Evolutionary conservation across 2,888 invertebrate species (phyloP), one percentile per base, ranked within the genome.

Genomic region (Tineola bisselliella): DNA sequence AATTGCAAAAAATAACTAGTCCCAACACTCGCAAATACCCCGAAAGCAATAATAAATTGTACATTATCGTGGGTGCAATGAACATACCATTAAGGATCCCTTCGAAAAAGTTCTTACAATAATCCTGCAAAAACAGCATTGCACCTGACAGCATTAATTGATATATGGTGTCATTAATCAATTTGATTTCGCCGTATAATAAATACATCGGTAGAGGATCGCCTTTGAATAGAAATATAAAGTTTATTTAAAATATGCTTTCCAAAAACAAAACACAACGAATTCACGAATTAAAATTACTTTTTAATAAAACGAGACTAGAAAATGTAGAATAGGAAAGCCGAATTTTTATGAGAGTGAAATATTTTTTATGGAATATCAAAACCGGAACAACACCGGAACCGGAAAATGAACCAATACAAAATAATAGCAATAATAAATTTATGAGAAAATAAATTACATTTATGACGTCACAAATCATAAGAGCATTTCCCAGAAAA

Each of bases 91-190:
- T 43, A 43, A 13, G 13, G 3, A 12, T 8, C 43, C 43, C 48
- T 15, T 10, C 48, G 13, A 17, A 1, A 48, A 48, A 48, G 48
- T 48, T 48, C 48, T 48, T 17, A 48, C 12, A 48, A 54, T 54
- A 25, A 12, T 54, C 10, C 11, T 13, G 30, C 19, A 79, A 79
- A 76, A 78, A 78, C 72, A 69, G 69, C 71, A 71, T 74, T 82
- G 80, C 80, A 80, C 77, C 82, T 81, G 82, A 80, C 82, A 77
- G 71, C 71, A 63, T 75, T 81, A 82, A 83, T 82, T 83, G 82
- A 83, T 81, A 79, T 77, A 81, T 76, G 72, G 72, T 67, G 68
- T 72, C 79, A 80, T 81, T 82, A 78, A 83, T 83, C 82, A 83
- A 54, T 54, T 54, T 18, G 12, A 54, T 54, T 54, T 54, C 12